Evolutionary conservation across 2,113 vertebrate genomes (phyloP).

Genomic region (Melanostigma gelatinosum): DNA sequence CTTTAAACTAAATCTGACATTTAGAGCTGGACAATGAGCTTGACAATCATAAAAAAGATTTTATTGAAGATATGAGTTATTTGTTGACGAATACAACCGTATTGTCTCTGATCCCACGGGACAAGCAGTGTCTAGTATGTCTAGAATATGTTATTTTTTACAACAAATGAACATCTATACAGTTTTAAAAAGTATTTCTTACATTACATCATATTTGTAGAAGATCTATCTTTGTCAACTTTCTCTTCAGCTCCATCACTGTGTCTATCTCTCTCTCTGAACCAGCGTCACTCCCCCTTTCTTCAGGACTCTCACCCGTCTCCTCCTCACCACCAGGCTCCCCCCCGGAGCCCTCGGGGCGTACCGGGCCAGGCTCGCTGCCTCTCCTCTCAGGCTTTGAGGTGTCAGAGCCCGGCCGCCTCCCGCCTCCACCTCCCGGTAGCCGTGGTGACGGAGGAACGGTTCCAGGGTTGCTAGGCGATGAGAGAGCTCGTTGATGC

Average conservation of each 20-base stretch:
- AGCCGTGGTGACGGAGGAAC: constrained; percentile 83
- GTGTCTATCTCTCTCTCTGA: constrained; percentile 29
- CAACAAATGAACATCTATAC: constrained; percentile 13
- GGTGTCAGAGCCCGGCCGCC: constrained; percentile 42
- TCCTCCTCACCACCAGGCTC: constrained; percentile 68
- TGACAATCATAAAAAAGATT: constrained; percentile 1
- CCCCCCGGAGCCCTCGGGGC: constrained; percentile 34
- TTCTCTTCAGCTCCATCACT: constrained; percentile 9
- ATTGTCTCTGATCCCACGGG: constrained; percentile 14
- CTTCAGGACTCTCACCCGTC: constrained; percentile 72
- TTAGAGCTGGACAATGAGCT: background rate
- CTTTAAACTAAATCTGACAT: background rate
- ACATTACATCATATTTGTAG: constrained; percentile 19
- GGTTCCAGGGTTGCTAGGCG: constrained; percentile 85
- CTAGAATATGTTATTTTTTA: background rate
- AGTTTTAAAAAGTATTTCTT: constrained; percentile 2
- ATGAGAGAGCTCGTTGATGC: constrained; percentile 84
- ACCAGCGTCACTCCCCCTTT: constrained; percentile 50
- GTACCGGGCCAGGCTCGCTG: constrained; percentile 53
- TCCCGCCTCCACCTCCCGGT: constrained; percentile 64
- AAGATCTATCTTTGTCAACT: constrained; percentile 8
- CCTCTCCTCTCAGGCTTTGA: constrained; percentile 58
- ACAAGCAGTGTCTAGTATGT: background rate
- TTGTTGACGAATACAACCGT: background rate
- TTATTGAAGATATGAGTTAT: constrained; percentile 32